These are phyloP conservation scores for Spea hammondii DNA, from an alignment of 2,797 vertebrate species.

Conservation along the genomic window DNA sequence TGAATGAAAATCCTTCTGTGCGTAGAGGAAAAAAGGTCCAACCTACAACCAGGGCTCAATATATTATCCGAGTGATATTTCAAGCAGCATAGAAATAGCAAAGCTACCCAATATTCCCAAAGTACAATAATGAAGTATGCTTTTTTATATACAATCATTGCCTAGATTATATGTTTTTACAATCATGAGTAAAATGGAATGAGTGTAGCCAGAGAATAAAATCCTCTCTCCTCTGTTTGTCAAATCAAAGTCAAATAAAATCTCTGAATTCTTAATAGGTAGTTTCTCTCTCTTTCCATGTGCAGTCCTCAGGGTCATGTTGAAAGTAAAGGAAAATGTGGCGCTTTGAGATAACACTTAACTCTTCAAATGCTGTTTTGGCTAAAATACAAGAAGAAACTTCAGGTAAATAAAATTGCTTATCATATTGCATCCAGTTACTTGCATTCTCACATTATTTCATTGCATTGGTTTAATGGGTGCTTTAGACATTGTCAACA, in stretches of 20 bases:
- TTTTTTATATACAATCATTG: slow-evolving; percentile 2
- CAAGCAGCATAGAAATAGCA: fast-evolving
- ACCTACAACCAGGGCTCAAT: background rate
- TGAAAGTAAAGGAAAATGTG: background rate
- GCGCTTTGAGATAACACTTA: background rate
- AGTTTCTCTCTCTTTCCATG: background rate
- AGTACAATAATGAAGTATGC: slow-evolving; percentile 16
- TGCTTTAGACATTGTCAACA: too few relatives aligned
- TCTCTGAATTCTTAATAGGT: slow-evolving; percentile 33
- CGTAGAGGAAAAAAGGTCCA: slow-evolving; percentile 30
- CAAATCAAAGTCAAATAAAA: slow-evolving; percentile 41
- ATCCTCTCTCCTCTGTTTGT: slow-evolving; percentile 29
- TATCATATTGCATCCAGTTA: too few relatives aligned
- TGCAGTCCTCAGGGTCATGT: slow-evolving; percentile 25
- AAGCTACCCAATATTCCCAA: background rate
- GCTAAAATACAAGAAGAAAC: too few relatives aligned
- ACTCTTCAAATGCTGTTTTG: background rate
- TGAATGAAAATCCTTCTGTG: slow-evolving; percentile 26
- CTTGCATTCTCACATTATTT: too few relatives aligned
- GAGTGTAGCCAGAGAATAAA: background rate
- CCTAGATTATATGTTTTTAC: slow-evolving; percentile 18
- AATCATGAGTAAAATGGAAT: background rate
- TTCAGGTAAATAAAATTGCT: too few relatives aligned
- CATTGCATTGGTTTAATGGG: too few relatives aligned
- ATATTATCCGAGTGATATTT: slow-evolving; percentile 7